Base-by-base conservation (phyloP, 2,113 vertebrate species). In the Odontesthes bonariensis region DNA sequence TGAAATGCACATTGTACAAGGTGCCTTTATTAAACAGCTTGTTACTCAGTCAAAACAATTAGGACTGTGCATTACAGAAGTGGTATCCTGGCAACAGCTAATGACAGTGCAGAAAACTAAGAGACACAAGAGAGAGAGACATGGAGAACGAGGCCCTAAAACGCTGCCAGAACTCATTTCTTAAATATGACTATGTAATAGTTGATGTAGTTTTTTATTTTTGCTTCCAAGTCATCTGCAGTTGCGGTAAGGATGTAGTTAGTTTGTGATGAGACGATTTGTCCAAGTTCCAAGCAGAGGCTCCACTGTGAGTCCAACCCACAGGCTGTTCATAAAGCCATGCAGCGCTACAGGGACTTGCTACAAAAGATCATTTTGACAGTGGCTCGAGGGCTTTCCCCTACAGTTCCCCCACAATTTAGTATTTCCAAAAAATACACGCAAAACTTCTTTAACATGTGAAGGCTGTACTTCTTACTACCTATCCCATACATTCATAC, bases 1-100 rank as follows among this genome's bases (percentile, higher is more conserved):
- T 75, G 86, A 89, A 88, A 89, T 65, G 74, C 83, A 91, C 69
- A 58, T 44, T 79, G 59, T 81, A 81, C 85, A 85, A 88, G 78
- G 82, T 85, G 78, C 86, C 77, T 90, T 87, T 88, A 89, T 90
- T 86, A 83, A 87, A 87, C 78, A 85, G 79, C 85, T 86, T 89
- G 89, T 91, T 90, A 88, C 67, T 82, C 81, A 88, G 81, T 90
- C 81, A 88, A 89, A 90, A 89, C 89, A 90, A 88, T 92, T 92
- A 91, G 66, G 73, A 71, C 72, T 57, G 61, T 79, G 82, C 61
- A 77, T 86, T 86, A 88, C 74, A 73, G 65, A 75, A 72, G 82
- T 75, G 65, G 88, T 90, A 87, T 89, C 87, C 87, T 79, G 80
- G 88, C 87, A 90, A 89, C 89, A 76, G 78, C 54, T 56, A 55